These are phyloP conservation scores for Phocides pigmalion DNA, from an alignment of 1,140 invertebrate genomes.

Conservation along the genomic window DNA sequence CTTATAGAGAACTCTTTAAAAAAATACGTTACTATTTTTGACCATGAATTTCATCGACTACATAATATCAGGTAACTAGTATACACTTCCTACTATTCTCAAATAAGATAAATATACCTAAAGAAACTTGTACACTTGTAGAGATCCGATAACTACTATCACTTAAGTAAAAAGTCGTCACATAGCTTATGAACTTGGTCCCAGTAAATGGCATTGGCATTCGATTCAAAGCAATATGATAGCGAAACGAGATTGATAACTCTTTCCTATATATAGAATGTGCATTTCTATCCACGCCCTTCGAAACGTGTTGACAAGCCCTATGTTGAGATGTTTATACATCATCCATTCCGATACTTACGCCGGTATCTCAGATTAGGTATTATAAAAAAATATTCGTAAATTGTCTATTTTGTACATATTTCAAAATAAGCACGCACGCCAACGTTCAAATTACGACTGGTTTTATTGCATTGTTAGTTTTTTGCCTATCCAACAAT, in stretches of 20 bases:
- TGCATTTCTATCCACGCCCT: conserved; percentile 23
- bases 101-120: not conserved
- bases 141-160: not conserved
- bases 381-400: no score
- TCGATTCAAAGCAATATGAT: conserved; percentile 25
- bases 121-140: not conserved
- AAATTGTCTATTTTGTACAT: no score
- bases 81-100: no score
- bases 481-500: no score
- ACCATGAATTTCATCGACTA: no score
- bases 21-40: no score
- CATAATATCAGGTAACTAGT: no score
- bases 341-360: not conserved
- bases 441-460: no score
- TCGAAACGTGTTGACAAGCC: conserved; percentile 16
- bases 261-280: conserved; percentile 18
- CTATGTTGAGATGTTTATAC: conserved; percentile 1
- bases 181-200: conserved; percentile 15
- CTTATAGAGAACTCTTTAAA: no score
- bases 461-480: no score
- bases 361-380: not conserved
- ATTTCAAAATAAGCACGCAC: no score
- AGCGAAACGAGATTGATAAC: conserved; percentile 15
- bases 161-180: not conserved
- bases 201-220: conserved; percentile 15